phyloP scores from a whole-genome alignment of 2,113 vertebrate species.

The Madoqua kirkii region DNA sequence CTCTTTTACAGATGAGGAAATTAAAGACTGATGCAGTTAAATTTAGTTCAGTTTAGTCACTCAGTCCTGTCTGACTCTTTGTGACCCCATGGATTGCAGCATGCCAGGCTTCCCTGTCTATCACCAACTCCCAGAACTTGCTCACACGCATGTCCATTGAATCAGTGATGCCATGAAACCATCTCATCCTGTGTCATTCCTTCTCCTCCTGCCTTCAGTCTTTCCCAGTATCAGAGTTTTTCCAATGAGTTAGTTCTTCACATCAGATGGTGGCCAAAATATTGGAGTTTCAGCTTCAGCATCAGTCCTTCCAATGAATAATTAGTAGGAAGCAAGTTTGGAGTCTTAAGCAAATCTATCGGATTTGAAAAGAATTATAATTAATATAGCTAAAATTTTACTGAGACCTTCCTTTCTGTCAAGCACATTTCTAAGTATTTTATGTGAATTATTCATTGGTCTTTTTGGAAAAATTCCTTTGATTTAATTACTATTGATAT shows the following conservation, averaged over 20 bases:
- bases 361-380: background rate
- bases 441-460: background rate
- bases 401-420: background rate
- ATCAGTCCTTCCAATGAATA: background rate
- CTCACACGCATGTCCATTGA: background rate
- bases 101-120: background rate
- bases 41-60: background rate
- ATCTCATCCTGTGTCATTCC: background rate
- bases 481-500: background rate
- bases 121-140: background rate
- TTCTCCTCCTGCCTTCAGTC: background rate
- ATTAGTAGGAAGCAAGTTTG: background rate
- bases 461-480: background rate
- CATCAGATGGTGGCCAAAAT: background rate
- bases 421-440: background rate
- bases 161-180: background rate
- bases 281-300: background rate
- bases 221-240: background rate
- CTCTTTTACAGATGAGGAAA: background rate
- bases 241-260: background rate
- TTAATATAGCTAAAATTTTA: background rate
- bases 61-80: background rate
- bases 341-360: background rate
- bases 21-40: background rate
- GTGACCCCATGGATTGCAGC: background rate